phyloP scores from a whole-genome alignment of 2,888 invertebrate species.

The Galeruca laticollis region DNA sequence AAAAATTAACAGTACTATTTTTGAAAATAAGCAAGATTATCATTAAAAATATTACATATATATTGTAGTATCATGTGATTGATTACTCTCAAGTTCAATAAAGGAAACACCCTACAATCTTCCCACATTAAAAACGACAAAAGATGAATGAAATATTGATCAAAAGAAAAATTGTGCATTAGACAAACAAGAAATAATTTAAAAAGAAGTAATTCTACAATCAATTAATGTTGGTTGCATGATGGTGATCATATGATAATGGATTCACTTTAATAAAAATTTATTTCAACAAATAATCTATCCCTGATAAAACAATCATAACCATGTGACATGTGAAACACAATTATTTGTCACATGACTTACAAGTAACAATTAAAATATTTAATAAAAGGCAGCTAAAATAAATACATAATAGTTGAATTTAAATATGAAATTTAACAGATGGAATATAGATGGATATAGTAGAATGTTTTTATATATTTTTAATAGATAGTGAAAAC shows the following conservation, averaged over 20 bases:
- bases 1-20: no score
- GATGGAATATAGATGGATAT: neutral
- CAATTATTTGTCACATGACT: slow-evolving; percentile 1
- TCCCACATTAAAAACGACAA: neutral
- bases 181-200: neutral
- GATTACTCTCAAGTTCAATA: neutral
- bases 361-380: neutral
- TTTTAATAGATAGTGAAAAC: slow-evolving; percentile 21
- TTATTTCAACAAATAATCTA: slow-evolving; percentile 8
- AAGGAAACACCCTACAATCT: neutral
- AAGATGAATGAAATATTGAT: neutral
- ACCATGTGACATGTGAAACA: neutral
- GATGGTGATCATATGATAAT: slow-evolving; percentile 23
- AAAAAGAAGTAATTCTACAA: neutral
- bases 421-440: no score
- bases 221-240: neutral
- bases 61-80: neutral
- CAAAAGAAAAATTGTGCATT: neutral
- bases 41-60: neutral
- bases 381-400: neutral
- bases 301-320: slow-evolving; percentile 5
- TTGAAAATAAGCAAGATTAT: no score
- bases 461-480: neutral
- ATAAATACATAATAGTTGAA: neutral
- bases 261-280: slow-evolving; percentile 10